Base-by-base conservation (phyloP, 2,797 vertebrate species). In the Coilia nasus region DNA sequence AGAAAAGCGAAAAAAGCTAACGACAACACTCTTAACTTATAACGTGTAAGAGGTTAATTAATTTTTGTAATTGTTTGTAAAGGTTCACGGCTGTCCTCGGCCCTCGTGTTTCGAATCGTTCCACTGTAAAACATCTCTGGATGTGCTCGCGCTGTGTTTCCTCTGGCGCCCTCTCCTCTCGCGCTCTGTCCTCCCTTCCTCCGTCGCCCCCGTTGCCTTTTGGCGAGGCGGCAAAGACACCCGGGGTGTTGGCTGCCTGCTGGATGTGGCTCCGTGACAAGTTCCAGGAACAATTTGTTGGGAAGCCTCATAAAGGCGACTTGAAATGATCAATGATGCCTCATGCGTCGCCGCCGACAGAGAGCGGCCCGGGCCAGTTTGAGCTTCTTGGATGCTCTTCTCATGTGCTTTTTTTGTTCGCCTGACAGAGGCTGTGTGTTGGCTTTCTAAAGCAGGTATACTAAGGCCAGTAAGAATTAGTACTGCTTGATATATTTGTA, bases 261-360 rank as follows among this genome's bases (percentile, higher is more conserved):
- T 56, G 90, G 90, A 87, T 78, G 14, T 89, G 87, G 90, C 90
- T 86, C 54, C 25, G 84, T 57, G 86, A 85, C 90, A 88, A 90
- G 71, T 86, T 82, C 89, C 41, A 41, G 86, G 83, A 90, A 89
- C 89, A 83, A 44, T 87, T 95, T 95, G 91, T 95, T 88, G 59
- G 83, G 87, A 86, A 41, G 82, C 31, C 84, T 83, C 85, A 86
- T 83, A 89, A 90, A 89, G 83, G 84, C 84, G 86, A 89, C 91
- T 91, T 91, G 84, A 88, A 93, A 90, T 90, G 89, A 92, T 88
- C 92, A 91, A 86, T 87, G 83, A 41, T 88, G 71, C 90, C 92
- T 93, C 91, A 91, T 92, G 92, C 91, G 81, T 91, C 81, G 86
- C 87, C 88, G 50, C 90, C 12, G 89, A 89, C 89, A 89, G 88